Evolutionary conservation across 2,113 vertebrate genomes (phyloP).

Genomic region (Burhinus bistriatus): DNA sequence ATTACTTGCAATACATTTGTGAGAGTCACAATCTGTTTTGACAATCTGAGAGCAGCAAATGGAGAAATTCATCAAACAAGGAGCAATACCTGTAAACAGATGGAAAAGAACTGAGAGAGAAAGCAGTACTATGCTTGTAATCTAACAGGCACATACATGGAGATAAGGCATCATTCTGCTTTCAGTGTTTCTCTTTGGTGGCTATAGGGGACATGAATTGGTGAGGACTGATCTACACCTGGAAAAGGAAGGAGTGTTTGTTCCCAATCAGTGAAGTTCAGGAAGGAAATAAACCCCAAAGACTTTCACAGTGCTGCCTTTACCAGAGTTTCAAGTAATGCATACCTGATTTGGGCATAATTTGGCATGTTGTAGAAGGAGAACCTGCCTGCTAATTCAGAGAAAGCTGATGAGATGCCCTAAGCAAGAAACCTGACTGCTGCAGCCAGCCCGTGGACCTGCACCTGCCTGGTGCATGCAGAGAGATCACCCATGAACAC

Average conservation of each 20-base stretch:
- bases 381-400: not conserved
- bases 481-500: not conserved
- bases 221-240: not conserved
- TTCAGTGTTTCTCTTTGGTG: not conserved
- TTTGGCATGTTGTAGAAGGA: not conserved
- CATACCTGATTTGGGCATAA: not conserved
- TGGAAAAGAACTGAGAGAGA: not conserved
- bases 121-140: not conserved
- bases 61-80: not conserved
- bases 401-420: not conserved
- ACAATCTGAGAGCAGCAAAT: not conserved
- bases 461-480: rapidly evolving
- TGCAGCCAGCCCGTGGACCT: not conserved
- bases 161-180: not conserved
- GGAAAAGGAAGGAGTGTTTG: not conserved
- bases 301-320: not conserved
- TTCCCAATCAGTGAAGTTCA: not conserved
- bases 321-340: not conserved
- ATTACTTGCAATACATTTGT: not conserved
- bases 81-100: not conserved
- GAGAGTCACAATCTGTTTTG: not conserved
- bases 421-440: not conserved
- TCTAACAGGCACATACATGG: not conserved
- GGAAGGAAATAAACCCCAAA: not conserved
- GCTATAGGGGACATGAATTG: not conserved